Evolutionary conservation across 2,888 invertebrate genomes (phyloP).

Genomic region (Pollenia labialis): DNA sequence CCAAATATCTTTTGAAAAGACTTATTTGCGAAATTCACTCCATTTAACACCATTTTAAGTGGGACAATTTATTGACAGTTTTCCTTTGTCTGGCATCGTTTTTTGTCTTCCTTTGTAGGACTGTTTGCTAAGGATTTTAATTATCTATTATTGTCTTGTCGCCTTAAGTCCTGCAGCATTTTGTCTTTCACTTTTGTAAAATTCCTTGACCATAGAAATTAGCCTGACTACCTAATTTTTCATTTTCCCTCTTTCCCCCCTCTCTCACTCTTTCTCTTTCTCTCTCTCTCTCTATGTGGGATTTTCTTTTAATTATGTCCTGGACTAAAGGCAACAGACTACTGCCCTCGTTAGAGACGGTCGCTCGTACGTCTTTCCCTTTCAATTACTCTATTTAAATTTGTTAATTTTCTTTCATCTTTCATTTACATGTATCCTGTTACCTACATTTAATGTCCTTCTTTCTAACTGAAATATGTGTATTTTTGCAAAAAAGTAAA

Average conservation of each 20-base stretch:
- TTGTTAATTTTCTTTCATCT: not conserved
- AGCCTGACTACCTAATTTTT: constrained; percentile 48
- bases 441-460: constrained; percentile 17
- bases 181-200: constrained; percentile 12
- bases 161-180: not conserved
- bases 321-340: not conserved
- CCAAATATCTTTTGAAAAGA: no score
- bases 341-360: constrained; percentile 42
- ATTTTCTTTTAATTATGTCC: not conserved
- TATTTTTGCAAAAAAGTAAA: not conserved
- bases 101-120: no score
- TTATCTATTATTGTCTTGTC: constrained; percentile 14
- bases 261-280: no score
- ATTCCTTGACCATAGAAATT: constrained; percentile 69
- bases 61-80: no score
- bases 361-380: constrained; percentile 51
- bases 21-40: no score
- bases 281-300: no score
- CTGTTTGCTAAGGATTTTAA: no score
- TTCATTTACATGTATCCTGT: constrained; percentile 11
- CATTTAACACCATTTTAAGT: no score
- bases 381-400: constrained; percentile 63
- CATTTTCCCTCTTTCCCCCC: no score
- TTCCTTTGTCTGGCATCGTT: no score
- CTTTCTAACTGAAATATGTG: not conserved